A percentile compares a stretch with the other conserved stretches of the same genome.
These are phyloP conservation scores for Morinoia aosen DNA, from an alignment of 2,888 invertebrate genomes.

Conservation along the genomic window DNA sequence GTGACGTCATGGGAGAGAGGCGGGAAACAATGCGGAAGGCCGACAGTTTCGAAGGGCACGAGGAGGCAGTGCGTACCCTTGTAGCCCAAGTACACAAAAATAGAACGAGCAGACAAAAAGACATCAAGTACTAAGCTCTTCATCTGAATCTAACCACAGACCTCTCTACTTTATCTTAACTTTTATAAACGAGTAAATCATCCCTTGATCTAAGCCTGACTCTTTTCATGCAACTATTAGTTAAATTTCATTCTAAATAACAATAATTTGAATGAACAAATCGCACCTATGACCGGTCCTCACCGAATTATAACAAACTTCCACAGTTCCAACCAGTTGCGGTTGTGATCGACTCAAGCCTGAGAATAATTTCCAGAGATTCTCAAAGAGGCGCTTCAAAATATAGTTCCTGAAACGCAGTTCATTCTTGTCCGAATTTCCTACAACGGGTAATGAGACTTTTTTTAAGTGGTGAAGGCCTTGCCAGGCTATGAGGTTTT, in stretches of 20 bases:
- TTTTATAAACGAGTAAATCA: too few relatives aligned
- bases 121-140: slow-evolving; percentile 60
- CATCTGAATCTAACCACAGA: neutral
- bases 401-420: neutral
- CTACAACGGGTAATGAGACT: neutral
- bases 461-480: neutral
- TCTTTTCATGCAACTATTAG: too few relatives aligned
- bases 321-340: neutral
- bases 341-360: neutral
- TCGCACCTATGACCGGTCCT: neutral
- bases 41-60: slow-evolving; percentile 80
- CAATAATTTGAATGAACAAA: too few relatives aligned
- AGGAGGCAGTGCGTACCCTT: slow-evolving; percentile 79
- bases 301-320: neutral
- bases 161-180: too few relatives aligned
- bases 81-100: slow-evolving; percentile 79
- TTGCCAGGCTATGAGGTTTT: neutral
- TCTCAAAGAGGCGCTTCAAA: neutral
- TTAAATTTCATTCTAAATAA: too few relatives aligned
- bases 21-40: slow-evolving; percentile 73
- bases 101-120: slow-evolving; percentile 63
- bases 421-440: neutral
- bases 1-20: slow-evolving; percentile 31
- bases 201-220: too few relatives aligned
- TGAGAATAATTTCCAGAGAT: neutral